Conservation (phyloP, 2,113 vertebrate genomes). For the Albula goreensis region DNA sequence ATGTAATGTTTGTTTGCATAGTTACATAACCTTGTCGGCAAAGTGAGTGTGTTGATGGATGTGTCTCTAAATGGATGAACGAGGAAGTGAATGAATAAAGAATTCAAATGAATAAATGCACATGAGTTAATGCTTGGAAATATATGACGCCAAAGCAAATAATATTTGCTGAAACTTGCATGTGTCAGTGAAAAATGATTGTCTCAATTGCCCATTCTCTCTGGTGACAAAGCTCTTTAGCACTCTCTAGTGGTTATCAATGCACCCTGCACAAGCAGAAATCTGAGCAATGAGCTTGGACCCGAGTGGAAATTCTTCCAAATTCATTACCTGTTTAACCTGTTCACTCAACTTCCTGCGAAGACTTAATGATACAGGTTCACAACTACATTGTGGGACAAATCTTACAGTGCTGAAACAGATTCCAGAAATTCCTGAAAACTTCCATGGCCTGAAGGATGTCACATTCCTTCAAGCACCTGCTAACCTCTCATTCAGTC, state of each 20-base stretch:
- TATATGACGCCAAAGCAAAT: not conserved
- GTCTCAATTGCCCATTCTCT: not conserved
- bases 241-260: not conserved
- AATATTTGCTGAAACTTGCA: not conserved
- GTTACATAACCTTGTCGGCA: too few relatives aligned
- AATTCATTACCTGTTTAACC: not conserved
- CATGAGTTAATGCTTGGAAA: not conserved
- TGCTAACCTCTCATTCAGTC: not conserved
- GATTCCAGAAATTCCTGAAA: not conserved
- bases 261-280: not conserved
- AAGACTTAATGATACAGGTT: not conserved
- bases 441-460: not conserved
- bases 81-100: not conserved
- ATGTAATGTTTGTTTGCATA: too few relatives aligned
- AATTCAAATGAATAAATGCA: not conserved
- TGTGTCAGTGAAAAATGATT: not conserved
- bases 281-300: not conserved
- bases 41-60: too few relatives aligned
- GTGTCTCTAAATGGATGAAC: too few relatives aligned
- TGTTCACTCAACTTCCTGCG: not conserved
- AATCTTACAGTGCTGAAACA: not conserved
- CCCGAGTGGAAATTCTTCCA: not conserved
- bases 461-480: not conserved
- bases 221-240: conserved; percentile 2
- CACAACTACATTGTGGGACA: not conserved